A percentile compares a stretch with the other conserved stretches of the same genome.
Evolutionary conservation across 1,140 invertebrate species (phyloP).

Genomic region (Drosophila equinoxialis): DNA sequence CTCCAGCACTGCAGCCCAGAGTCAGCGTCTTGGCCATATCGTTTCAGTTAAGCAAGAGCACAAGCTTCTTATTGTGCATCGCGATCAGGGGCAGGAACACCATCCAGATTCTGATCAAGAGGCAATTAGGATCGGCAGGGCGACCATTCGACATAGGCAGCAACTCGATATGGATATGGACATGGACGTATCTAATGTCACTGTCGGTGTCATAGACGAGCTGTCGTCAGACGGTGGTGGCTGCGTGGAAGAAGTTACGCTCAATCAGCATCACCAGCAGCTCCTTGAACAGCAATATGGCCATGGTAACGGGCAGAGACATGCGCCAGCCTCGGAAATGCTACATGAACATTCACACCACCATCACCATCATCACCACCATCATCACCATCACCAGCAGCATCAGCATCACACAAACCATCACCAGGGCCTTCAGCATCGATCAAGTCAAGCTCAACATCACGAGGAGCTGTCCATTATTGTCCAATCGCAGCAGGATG

Average conservation of each 20-base stretch:
- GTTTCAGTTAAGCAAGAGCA: conserved; percentile 68
- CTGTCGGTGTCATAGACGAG: conserved; percentile 52
- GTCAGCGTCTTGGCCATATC: conserved; percentile 36
- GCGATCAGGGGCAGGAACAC: conserved; percentile 30
- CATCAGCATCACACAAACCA: conserved; percentile 31
- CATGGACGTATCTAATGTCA: conserved; percentile 44
- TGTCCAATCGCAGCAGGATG: conserved; percentile 86
- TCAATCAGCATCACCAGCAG: conserved; percentile 75
- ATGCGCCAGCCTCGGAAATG: conserved; percentile 4
- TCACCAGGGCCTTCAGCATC: conserved; percentile 36
- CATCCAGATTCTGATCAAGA: conserved; percentile 21
- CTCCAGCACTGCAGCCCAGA: conserved; percentile 20
- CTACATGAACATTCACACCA: conserved; percentile 36
- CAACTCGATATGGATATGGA: conserved; percentile 31
- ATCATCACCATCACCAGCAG: conserved; percentile 40
- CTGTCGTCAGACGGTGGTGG: conserved; percentile 59
- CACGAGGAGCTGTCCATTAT: conserved; percentile 86
- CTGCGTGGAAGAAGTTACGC: conserved; percentile 64
- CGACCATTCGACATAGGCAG: conserved; percentile 3
- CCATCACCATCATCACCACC: conserved; percentile 30
- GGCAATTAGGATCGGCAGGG: conserved; percentile 6
- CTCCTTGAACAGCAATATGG: conserved; percentile 47
- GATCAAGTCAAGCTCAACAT: conserved; percentile 46
- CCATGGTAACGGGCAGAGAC: conserved; percentile 16
- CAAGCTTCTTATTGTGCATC: conserved; percentile 62